These are phyloP conservation scores for Meriones unguiculatus DNA, from an alignment of 2,113 vertebrate genomes.

Conservation along the genomic window DNA sequence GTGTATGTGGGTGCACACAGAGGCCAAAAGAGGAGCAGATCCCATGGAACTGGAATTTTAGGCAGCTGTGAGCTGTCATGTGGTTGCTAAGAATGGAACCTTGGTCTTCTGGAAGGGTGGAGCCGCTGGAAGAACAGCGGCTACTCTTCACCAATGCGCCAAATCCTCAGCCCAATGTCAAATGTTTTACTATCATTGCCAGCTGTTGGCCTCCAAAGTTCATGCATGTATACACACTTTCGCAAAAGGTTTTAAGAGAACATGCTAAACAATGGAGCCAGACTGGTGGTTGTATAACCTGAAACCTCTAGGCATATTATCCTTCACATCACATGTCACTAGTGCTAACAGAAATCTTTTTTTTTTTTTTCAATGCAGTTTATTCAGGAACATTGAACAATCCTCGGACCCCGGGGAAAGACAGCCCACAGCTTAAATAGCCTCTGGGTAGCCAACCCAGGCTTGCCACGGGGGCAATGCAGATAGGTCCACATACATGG, in stretches of 20 bases:
- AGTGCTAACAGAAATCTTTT: accelerated
- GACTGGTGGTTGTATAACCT: neutral
- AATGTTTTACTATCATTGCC: neutral
- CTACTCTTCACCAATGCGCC: neutral
- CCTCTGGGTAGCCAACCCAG: too few species aligned
- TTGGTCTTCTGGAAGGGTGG: neutral
- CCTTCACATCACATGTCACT: neutral
- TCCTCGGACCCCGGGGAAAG: too few species aligned
- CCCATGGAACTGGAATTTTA: neutral
- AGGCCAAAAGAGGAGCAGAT: neutral
- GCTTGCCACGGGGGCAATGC: too few species aligned
- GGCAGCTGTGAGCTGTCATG: neutral
- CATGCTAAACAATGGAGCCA: neutral
- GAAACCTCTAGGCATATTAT: neutral
- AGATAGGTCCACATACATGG: too few species aligned
- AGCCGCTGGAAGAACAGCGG: neutral
- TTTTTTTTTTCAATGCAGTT: too few species aligned
- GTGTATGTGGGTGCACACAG: neutral
- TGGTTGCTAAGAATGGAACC: neutral
- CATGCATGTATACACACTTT: too few species aligned
- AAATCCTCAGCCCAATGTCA: neutral
- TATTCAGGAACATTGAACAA: too few species aligned
- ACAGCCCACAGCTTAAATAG: too few species aligned
- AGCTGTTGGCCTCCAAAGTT: neutral
- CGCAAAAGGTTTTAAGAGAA: neutral